A percentile compares a stretch with the other conserved stretches of the same genome.
Evolutionary conservation across 2,797 vertebrate species (phyloP).

Genomic region (Micropoecilia bifurca): DNA sequence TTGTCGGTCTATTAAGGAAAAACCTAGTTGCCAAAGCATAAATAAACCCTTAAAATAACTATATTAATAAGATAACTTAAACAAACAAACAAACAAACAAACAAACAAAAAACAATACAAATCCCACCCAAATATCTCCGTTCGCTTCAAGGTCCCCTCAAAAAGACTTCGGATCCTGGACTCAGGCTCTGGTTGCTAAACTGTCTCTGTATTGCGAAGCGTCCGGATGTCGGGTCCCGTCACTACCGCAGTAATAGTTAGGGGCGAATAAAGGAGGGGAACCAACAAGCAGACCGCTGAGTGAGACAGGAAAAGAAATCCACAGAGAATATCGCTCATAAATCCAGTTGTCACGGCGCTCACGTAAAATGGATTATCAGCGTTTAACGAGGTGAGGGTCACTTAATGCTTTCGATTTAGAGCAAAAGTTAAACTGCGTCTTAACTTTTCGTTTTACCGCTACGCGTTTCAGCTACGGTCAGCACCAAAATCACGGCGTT

Average conservation of each 20-base stretch:
- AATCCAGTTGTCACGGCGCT: not conserved
- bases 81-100: too few species aligned
- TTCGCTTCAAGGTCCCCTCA: not conserved
- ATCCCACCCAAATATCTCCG: not conserved
- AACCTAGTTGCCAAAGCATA: not conserved
- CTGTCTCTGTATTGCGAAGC: too few species aligned
- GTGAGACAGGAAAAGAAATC: not conserved
- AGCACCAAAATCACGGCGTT: slow-evolving; percentile 48
- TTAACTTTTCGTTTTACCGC: slow-evolving; percentile 50
- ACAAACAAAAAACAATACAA: not conserved
- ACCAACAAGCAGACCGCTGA: not conserved
- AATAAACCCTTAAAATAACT: not conserved
- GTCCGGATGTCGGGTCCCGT: too few species aligned
- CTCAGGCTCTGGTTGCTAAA: too few species aligned
- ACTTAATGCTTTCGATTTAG: not conserved
- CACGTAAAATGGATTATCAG: slow-evolving; percentile 45
- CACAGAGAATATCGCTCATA: not conserved
- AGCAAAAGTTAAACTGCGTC: not conserved
- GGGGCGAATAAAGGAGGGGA: not conserved
- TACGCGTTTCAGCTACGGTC: slow-evolving; percentile 48
- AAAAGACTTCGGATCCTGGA: too few species aligned
- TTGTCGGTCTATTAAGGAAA: not conserved
- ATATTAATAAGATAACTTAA: not conserved
- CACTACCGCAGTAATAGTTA: not conserved
- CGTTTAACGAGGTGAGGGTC: slow-evolving; percentile 38